Evolutionary conservation across 2,888 invertebrate species (phyloP).

Genomic region (Beris morrisii): DNA sequence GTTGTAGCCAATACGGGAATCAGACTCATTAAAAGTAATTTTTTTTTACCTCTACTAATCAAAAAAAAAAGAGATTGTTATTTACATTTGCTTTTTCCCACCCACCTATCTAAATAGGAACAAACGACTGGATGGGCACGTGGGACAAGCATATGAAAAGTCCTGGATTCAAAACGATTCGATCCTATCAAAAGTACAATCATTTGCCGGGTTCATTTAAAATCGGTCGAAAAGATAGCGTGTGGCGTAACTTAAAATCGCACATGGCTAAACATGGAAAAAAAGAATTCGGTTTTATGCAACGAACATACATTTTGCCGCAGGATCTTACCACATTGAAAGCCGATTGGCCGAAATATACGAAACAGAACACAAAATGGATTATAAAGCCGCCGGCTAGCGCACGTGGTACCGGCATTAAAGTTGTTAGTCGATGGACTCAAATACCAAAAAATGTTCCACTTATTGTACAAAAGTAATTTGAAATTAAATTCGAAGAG

Average conservation of each 20-base stretch:
- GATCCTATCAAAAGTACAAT: conserved; percentile 94
- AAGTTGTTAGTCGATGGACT: conserved; percentile 89
- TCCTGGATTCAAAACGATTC: conserved; percentile 77
- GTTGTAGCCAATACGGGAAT: conserved; percentile 86
- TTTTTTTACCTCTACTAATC: not conserved
- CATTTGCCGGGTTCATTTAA: conserved; percentile 99
- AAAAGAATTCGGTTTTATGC: conserved; percentile 86
- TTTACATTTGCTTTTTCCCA: conserved; percentile 1
- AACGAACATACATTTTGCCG: conserved; percentile 89
- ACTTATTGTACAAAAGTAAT: conserved; percentile 81
- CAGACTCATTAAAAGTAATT: conserved; percentile 77
- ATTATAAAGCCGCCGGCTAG: conserved; percentile 98
- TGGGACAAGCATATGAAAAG: conserved; percentile 99
- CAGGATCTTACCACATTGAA: conserved; percentile 81
- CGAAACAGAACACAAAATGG: conserved; percentile 81
- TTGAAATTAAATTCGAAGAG: not conserved
- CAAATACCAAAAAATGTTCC: conserved; percentile 91
- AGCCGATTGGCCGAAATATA: conserved; percentile 81
- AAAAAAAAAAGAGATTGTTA: not conserved
- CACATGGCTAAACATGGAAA: conserved; percentile 59
- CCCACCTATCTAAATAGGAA: conserved; percentile 62
- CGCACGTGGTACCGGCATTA: conserved; percentile 94
- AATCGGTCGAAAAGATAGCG: conserved; percentile 91
- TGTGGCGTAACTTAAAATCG: conserved; percentile 83
- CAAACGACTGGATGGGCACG: conserved; percentile 90